Evolutionary conservation across 2,113 vertebrate species (phyloP).

Genomic region (Tauraco erythrolophus): DNA sequence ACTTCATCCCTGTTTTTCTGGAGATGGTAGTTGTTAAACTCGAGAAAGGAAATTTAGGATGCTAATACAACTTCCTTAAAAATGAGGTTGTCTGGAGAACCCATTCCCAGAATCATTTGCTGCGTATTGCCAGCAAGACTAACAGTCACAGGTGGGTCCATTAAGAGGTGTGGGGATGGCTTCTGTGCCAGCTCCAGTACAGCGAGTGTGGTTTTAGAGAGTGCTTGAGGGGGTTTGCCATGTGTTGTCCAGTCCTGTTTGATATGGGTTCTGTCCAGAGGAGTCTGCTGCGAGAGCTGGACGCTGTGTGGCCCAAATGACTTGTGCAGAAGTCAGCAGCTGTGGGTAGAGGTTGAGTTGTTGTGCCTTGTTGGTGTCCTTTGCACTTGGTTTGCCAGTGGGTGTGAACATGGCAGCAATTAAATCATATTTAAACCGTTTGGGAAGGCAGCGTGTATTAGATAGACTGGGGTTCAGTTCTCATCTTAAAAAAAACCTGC

Average conservation of each 20-base stretch:
- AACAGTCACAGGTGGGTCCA: fast-evolving
- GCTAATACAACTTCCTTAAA: not conserved
- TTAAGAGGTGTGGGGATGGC: not conserved
- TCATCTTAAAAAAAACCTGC: not conserved
- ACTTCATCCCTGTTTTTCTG: not conserved
- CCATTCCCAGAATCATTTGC: fast-evolving
- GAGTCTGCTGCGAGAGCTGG: not conserved
- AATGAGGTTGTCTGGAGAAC: not conserved
- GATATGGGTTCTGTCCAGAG: not conserved
- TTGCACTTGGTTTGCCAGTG: not conserved
- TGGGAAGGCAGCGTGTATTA: fast-evolving
- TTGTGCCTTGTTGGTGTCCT: not conserved
- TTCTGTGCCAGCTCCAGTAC: fast-evolving
- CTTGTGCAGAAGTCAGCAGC: not conserved
- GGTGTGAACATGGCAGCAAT: not conserved
- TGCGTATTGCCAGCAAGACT: fast-evolving
- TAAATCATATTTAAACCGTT: not conserved
- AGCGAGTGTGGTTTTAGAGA: fast-evolving
- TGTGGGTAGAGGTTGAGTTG: no score
- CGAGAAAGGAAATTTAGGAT: not conserved
- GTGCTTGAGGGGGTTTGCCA: fast-evolving
- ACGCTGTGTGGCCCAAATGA: fast-evolving
- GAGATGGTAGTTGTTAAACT: not conserved
- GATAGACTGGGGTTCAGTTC: not conserved
- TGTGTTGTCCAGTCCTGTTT: no score